phyloP scores from a whole-genome alignment of 2,797 vertebrate genomes.

The Gymnopithys bicolor region DNA sequence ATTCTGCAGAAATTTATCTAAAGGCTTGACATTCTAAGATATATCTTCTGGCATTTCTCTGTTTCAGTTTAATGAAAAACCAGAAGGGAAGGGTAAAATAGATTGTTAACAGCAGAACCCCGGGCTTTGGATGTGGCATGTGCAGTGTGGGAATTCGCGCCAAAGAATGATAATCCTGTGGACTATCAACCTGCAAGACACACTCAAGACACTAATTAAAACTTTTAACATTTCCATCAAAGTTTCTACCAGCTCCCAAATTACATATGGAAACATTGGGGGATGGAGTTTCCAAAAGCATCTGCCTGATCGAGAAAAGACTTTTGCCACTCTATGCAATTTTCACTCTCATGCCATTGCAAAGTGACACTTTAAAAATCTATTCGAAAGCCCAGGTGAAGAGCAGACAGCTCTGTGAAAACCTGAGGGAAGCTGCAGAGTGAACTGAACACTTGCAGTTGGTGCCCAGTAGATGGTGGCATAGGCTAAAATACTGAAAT shows the following conservation, averaged over 20 bases:
- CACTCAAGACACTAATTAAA: not conserved
- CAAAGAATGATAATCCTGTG: not conserved
- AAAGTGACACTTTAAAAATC: not conserved
- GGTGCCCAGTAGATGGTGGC: slow-evolving; percentile 72
- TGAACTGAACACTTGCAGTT: not conserved
- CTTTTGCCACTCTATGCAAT: not conserved
- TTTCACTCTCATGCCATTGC: not conserved
- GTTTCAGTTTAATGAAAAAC: not conserved
- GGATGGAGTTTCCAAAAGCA: not conserved
- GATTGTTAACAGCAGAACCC: not conserved
- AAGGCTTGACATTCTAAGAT: not conserved
- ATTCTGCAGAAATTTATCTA: not conserved
- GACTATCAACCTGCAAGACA: not conserved
- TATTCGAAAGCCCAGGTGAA: not conserved
- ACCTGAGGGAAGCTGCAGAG: rapidly evolving
- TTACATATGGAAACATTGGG: not conserved
- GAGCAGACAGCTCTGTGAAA: not conserved
- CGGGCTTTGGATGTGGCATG: not conserved
- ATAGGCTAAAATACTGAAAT: slow-evolving; percentile 46
- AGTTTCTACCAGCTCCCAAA: not conserved
- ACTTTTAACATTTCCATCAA: not conserved
- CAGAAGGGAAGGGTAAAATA: not conserved
- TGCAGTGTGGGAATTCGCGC: not conserved
- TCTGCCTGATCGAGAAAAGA: not conserved
- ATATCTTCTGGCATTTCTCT: not conserved